Conservation (phyloP, 2,888 invertebrate species). For the Caenorhabditis zanzibari region DNA sequence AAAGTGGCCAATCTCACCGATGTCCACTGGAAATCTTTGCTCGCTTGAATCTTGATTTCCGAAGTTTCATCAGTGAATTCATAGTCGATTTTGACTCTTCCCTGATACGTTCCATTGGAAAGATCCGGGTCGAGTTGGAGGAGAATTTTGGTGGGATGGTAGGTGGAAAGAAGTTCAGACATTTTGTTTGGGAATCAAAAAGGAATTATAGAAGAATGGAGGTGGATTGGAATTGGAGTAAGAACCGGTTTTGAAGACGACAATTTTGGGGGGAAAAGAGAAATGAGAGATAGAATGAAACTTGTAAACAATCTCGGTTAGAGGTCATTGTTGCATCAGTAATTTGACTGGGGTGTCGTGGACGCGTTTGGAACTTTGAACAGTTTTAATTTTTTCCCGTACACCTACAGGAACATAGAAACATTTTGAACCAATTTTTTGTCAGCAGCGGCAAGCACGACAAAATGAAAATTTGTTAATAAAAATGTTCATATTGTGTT, state of each 20-base stretch:
- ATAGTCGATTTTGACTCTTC: conserved; percentile 53
- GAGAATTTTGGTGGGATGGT: conserved; percentile 33
- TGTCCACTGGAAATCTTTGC: conserved; percentile 44
- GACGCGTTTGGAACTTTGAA: too few species aligned
- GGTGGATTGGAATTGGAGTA: background rate
- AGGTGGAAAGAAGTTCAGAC: conserved; percentile 51
- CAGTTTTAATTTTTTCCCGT: too few species aligned
- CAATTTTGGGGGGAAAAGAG: background rate
- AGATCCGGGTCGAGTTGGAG: conserved; percentile 45
- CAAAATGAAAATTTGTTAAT: too few species aligned
- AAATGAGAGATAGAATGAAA: conserved; percentile 17
- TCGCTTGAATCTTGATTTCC: conserved; percentile 49
- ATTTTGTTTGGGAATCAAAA: conserved; percentile 3
- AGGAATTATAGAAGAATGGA: background rate
- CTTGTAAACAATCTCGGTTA: background rate
- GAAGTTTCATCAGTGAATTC: conserved; percentile 43
- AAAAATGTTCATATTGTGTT: too few species aligned
- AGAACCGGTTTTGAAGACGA: conserved; percentile 29
- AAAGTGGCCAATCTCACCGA: conserved; percentile 42
- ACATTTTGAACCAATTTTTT: too few species aligned
- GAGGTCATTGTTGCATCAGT: conserved; percentile 9
- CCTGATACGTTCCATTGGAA: conserved; percentile 21
- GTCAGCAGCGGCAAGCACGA: too few species aligned
- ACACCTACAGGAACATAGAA: too few species aligned
- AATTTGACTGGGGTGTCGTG: too few species aligned